phyloP scores from a whole-genome alignment of 2,113 vertebrate species.

The Zapornia atra region DNA sequence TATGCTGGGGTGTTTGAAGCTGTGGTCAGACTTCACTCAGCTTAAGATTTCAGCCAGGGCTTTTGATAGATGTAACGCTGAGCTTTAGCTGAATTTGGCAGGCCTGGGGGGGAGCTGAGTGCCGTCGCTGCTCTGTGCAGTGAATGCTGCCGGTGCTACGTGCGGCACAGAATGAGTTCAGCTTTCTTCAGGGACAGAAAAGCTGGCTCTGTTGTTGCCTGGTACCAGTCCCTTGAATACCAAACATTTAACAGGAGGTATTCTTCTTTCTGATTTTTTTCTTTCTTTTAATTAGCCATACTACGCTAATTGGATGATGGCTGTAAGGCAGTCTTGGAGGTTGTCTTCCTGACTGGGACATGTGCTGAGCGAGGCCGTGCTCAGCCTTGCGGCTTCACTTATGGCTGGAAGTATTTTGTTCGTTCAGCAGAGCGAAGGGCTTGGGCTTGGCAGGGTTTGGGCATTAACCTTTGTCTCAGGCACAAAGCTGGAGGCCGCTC shows the following conservation, averaged over 20 bases:
- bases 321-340: not conserved
- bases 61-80: not conserved
- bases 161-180: not conserved
- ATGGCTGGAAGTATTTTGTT: not conserved
- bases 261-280: not conserved
- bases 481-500: slow-evolving; percentile 7
- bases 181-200: not conserved
- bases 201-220: not conserved
- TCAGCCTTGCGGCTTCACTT: not conserved
- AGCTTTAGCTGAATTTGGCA: not conserved
- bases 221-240: not conserved
- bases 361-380: not conserved
- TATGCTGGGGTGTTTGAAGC: not conserved
- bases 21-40: not conserved
- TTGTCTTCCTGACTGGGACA: not conserved
- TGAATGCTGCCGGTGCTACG: rapidly evolving
- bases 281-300: not conserved
- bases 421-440: not conserved
- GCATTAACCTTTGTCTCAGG: not conserved
- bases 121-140: rapidly evolving
- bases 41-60: not conserved
- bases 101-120: not conserved
- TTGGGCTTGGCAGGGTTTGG: not conserved
- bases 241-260: not conserved
- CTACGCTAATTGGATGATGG: not conserved